phyloP scores from a whole-genome alignment of 37 sponge, comb jelly and placozoan genomes.

The Tethya wilhelma region DNA sequence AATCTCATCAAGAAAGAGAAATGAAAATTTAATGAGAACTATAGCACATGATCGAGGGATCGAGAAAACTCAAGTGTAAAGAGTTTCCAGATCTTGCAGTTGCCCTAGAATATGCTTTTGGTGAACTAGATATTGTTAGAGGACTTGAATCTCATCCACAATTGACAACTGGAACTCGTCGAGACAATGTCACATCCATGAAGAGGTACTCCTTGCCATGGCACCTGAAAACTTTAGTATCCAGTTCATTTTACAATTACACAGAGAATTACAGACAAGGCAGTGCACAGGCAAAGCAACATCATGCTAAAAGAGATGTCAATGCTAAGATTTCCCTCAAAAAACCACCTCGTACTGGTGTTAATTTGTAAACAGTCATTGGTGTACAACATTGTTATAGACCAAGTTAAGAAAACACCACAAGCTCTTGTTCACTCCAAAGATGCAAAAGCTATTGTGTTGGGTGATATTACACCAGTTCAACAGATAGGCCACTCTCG shows the following conservation, averaged over 20 bases:
- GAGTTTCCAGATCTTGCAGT: slow-evolving; percentile 8
- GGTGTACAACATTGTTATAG: too few relatives aligned
- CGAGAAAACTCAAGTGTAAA: slow-evolving; percentile 1
- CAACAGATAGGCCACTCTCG: slow-evolving; percentile 4
- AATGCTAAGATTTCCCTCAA: not conserved
- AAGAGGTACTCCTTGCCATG: slow-evolving; percentile 12
- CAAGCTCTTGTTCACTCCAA: slow-evolving; percentile 12
- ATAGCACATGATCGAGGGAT: slow-evolving; percentile 25
- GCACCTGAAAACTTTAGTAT: slow-evolving; percentile 14
- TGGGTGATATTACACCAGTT: slow-evolving; percentile 19
- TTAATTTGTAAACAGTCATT: too few relatives aligned
- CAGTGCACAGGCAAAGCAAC: slow-evolving; percentile 10
- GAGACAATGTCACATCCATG: too few relatives aligned
- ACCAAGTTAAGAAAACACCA: too few relatives aligned
- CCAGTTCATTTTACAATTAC: slow-evolving; percentile 30
- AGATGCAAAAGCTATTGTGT: slow-evolving; percentile 26
- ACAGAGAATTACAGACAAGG: slow-evolving; percentile 8
- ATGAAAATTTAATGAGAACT: too few relatives aligned
- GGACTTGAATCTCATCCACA: slow-evolving; percentile 23
- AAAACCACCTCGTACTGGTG: slow-evolving; percentile 20
- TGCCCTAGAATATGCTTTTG: slow-evolving; percentile 31
- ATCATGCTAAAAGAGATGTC: slow-evolving; percentile 10
- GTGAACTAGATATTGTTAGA: slow-evolving; percentile 1
- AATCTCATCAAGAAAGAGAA: not conserved
- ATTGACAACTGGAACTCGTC: slow-evolving; percentile 22